phyloP scores from a whole-genome alignment of 2,797 vertebrate genomes.

The Pseudocheirus occidentalis region DNA sequence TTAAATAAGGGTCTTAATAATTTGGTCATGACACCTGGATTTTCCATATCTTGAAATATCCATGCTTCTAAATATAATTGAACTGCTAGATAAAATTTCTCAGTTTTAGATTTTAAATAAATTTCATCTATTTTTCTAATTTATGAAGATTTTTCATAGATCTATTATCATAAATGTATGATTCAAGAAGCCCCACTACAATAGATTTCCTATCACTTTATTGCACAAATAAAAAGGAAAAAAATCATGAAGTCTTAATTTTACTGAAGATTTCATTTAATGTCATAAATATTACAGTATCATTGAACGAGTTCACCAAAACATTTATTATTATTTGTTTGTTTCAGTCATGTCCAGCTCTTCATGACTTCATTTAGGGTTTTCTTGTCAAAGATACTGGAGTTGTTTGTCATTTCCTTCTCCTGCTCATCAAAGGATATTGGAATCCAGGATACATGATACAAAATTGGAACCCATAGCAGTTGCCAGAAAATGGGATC shows the following conservation, averaged over 20 bases:
- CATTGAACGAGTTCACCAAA: conserved; percentile 43
- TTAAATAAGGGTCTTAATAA: neutral
- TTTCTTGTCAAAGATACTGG: neutral
- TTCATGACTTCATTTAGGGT: neutral
- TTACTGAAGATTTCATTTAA: conserved; percentile 72
- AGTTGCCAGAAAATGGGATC: neutral
- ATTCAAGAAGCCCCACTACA: conserved; percentile 68
- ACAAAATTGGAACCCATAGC: neutral
- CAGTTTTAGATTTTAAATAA: conserved; percentile 35
- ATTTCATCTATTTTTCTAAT: neutral
- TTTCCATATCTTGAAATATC: conserved; percentile 65
- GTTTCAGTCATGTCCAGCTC: neutral
- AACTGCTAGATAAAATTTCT: conserved; percentile 78
- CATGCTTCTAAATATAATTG: conserved; percentile 80
- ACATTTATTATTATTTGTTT: neutral
- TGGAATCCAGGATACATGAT: neutral
- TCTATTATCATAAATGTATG: conserved; percentile 59
- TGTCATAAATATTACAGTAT: conserved; percentile 48
- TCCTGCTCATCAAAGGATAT: neutral
- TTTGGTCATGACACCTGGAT: neutral
- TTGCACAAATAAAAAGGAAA: conserved; percentile 60
- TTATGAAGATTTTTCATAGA: neutral
- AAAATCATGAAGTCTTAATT: conserved; percentile 68
- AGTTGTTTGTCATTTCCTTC: neutral
- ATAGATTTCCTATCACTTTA: conserved; percentile 70